phyloP scores from a whole-genome alignment of 2,888 invertebrate genomes.

The Aproaerema taeniolella region DNA sequence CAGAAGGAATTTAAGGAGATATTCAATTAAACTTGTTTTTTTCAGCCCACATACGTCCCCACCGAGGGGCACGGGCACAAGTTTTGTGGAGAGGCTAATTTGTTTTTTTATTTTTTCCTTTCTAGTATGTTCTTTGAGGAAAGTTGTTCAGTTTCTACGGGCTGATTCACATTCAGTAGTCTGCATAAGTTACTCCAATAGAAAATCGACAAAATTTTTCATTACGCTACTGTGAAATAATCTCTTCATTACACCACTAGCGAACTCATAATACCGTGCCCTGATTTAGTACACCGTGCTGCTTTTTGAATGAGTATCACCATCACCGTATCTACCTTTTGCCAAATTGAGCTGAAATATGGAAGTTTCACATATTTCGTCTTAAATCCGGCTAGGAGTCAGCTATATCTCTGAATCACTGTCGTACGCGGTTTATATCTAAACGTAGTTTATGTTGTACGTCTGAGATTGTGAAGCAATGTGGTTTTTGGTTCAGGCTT shows the following conservation, averaged over 20 bases:
- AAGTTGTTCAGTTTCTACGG: background rate
- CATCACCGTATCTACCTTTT: conserved; percentile 5
- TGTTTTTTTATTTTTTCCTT: background rate
- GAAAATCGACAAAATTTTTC: background rate
- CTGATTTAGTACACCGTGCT: conserved; percentile 7
- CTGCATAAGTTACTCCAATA: background rate
- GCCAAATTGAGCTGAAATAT: conserved; percentile 13
- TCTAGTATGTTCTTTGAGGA: background rate
- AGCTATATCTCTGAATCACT: too few relatives aligned
- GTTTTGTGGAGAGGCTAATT: too few relatives aligned
- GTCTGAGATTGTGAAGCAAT: too few relatives aligned
- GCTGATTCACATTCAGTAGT: background rate
- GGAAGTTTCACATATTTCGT: conserved; percentile 3
- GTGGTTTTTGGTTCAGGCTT: too few relatives aligned
- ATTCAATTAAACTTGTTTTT: too few relatives aligned
- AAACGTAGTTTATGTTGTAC: too few relatives aligned
- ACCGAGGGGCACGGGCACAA: too few relatives aligned
- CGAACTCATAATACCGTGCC: conserved; percentile 10
- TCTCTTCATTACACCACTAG: conserved; percentile 3
- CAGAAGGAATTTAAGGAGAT: too few relatives aligned
- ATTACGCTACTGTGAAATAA: background rate
- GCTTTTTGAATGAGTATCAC: conserved; percentile 9
- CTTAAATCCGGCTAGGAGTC: too few relatives aligned
- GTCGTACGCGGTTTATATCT: too few relatives aligned
- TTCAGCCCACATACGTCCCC: too few relatives aligned